phyloP scores from a whole-genome alignment of 2,797 vertebrate species.

The Mormyrus proboscirostris region DNA sequence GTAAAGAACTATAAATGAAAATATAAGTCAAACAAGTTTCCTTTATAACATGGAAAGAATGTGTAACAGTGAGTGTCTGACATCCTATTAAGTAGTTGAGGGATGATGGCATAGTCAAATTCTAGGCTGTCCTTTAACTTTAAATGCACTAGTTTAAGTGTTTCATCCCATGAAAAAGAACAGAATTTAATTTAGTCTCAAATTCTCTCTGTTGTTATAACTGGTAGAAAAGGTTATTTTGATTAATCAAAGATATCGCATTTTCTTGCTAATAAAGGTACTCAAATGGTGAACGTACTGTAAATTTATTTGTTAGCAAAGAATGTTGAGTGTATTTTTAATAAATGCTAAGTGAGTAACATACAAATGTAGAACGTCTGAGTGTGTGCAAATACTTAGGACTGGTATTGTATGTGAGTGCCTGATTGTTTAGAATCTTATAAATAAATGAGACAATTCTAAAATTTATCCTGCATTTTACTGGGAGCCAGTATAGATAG shows the following conservation, averaged over 20 bases:
- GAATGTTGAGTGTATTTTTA: not conserved
- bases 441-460: not conserved
- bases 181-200: not conserved
- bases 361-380: not conserved
- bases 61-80: not conserved
- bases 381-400: not conserved
- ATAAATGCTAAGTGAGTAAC: not conserved
- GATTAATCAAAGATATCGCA: not conserved
- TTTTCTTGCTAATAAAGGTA: not conserved
- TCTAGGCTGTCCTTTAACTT: not conserved
- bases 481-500: not conserved
- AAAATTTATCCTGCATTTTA: not conserved
- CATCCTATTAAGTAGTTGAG: not conserved
- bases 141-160: not conserved
- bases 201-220: not conserved
- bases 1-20: not conserved
- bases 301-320: not conserved
- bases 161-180: not conserved
- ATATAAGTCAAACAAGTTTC: not conserved
- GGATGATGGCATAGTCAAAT: not conserved
- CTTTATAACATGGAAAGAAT: not conserved
- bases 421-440: not conserved
- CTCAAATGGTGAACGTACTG: not conserved
- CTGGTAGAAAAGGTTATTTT: not conserved
- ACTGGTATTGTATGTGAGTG: not conserved